A percentile compares a stretch with the other conserved stretches of the same genome.
phyloP scores from a whole-genome alignment of 1,140 invertebrate genomes.

The Leptopilina boulardi region DNA sequence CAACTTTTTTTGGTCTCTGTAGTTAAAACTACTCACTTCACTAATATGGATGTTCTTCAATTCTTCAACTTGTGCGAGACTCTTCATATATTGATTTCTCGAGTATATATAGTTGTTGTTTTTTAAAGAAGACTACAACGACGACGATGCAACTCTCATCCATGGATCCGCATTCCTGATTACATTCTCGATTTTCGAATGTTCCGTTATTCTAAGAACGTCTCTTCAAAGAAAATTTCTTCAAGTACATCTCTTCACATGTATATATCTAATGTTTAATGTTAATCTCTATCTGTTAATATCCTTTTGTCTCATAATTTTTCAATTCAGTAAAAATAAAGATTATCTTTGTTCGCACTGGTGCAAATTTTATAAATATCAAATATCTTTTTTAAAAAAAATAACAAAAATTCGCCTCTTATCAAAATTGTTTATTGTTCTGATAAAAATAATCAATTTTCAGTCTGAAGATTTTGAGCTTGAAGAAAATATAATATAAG shows the following conservation, averaged over 20 bases:
- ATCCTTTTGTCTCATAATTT: not conserved
- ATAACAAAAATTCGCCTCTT: too few relatives aligned
- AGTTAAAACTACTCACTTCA: not conserved
- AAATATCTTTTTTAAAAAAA: too few relatives aligned
- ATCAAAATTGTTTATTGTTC: too few relatives aligned
- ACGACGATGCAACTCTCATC: slow-evolving; percentile 17
- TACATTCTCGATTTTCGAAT: slow-evolving; percentile 22
- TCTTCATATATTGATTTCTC: slow-evolving; percentile 36
- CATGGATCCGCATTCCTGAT: slow-evolving; percentile 21
- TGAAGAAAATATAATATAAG: not conserved
- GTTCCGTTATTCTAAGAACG: slow-evolving; percentile 27
- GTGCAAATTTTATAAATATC: too few relatives aligned
- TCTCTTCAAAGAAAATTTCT: slow-evolving; percentile 14
- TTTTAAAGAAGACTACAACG: slow-evolving; percentile 39
- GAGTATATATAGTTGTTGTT: slow-evolving; percentile 38
- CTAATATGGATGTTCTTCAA: slow-evolving; percentile 4
- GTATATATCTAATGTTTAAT: not conserved
- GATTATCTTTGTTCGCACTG: too few relatives aligned
- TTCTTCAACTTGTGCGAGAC: slow-evolving; percentile 16
- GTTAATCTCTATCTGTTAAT: slow-evolving; percentile 21
- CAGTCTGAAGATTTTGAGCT: too few relatives aligned
- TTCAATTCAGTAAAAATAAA: not conserved
- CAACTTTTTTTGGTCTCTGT: not conserved
- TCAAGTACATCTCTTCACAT: slow-evolving; percentile 10
- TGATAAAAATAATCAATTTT: too few relatives aligned